Base-by-base conservation (phyloP, 2,888 invertebrate species). In the Sinhomidia bicolor region DNA sequence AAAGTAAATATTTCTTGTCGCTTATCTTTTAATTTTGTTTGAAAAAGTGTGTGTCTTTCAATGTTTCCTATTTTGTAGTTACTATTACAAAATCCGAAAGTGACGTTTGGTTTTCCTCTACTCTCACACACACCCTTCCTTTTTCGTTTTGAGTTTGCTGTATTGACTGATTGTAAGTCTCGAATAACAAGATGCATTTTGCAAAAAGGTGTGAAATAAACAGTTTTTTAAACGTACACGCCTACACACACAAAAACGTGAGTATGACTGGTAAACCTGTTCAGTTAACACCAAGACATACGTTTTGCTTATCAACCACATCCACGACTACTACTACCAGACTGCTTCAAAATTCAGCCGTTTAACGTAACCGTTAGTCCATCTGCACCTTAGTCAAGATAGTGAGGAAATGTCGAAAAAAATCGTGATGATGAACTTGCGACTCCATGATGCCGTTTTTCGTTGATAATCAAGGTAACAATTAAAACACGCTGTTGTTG, bases 381-480 rank as follows among this genome's bases (percentile, higher is more conserved):
- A 71, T 41, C 41, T 41, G 44, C 71, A 71, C 71, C 71, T 71
- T 36, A 62, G 29, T 4, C 7, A 7, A 68, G 17, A 36, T 36
- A 9, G 10, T n/a, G 23, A 44, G 44, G 44, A 71, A 44, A 44
- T 71, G n/a, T 44, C 44, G 20, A 44, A 71, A 44, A 71, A 44
- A 23, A 23, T 29, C 7, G n/a, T 65, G 65, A 32, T 36, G 65
- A 65, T 65, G 71, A 41, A 71, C 71, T 44, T 23, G 44, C 68
- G 9, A 1, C 12, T 44, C 44, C 23, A 44, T 44, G 71, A 71
- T 44, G 71, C 41, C 71, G 41, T 44, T 71, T 44, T n/a, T 68
- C 68, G 32, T 71, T 71, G 71, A 71, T 62, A 71, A 68, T 36
- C 71, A 36, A 71, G 71, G 71, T 71, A 71, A 71, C 71, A 71